Evolutionary conservation across 2,797 vertebrate genomes (phyloP).

Genomic region (Pyrocephalus nanus): DNA sequence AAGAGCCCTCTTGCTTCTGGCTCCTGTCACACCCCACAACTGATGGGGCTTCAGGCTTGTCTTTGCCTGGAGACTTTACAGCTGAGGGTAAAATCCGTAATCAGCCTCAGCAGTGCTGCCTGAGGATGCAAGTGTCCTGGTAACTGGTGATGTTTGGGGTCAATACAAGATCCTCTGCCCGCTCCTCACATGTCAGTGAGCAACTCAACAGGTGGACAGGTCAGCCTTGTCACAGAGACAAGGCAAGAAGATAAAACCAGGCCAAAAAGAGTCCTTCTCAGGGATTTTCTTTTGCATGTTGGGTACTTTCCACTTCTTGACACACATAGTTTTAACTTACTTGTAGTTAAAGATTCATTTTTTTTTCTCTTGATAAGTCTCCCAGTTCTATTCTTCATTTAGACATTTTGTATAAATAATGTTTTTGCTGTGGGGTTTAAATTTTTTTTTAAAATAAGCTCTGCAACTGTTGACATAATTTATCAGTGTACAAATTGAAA

Average conservation of each 20-base stretch:
- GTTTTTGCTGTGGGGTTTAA: neutral
- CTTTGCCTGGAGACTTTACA: neutral
- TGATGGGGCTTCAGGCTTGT: neutral
- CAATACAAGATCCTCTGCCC: neutral
- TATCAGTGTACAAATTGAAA: neutral
- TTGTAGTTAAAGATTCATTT: constrained; percentile 20
- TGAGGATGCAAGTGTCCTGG: neutral
- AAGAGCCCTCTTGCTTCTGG: neutral
- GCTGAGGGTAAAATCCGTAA: neutral
- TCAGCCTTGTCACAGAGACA: neutral
- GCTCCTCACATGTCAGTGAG: neutral
- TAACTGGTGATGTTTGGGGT: neutral
- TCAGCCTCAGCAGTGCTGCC: neutral
- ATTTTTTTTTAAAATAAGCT: neutral
- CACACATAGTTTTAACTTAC: neutral
- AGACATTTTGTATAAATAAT: constrained; percentile 58
- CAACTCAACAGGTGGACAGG: neutral
- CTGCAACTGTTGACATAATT: constrained; percentile 6
- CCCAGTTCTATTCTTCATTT: constrained; percentile 29
- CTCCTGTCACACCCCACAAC: neutral
- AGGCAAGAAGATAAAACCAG: neutral
- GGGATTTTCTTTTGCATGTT: neutral
- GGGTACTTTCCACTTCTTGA: neutral
- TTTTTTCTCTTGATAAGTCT: constrained; percentile 30
- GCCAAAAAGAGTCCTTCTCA: neutral